These are phyloP conservation scores for Patagioenas fasciata DNA, from an alignment of 2,113 vertebrate genomes.

Conservation along the genomic window DNA sequence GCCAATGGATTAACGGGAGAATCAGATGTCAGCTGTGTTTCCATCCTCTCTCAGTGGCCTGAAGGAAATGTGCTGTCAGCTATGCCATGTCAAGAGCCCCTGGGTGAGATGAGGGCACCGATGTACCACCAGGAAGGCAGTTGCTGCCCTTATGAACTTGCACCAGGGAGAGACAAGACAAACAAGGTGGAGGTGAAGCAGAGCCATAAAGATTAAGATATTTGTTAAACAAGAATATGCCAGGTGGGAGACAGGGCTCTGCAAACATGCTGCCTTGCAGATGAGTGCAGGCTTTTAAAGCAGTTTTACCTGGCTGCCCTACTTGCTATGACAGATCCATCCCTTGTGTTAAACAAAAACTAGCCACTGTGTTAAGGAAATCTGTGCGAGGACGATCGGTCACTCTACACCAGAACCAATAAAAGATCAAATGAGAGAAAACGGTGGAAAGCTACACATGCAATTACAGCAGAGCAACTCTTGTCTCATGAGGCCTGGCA, in stretches of 20 bases:
- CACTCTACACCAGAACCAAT: neutral
- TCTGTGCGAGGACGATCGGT: neutral
- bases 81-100: neutral
- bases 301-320: neutral
- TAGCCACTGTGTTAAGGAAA: neutral
- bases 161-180: neutral
- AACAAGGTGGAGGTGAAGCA: neutral
- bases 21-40: slow-evolving; percentile 1
- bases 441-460: neutral
- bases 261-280: neutral
- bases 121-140: neutral
- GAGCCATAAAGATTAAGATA: neutral
- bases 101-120: neutral
- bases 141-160: neutral
- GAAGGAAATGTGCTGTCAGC: neutral
- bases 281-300: neutral
- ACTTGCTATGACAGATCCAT: neutral
- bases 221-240: neutral
- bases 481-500: neutral
- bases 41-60: neutral
- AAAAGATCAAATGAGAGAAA: neutral
- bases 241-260: neutral
- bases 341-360: neutral
- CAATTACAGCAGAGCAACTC: neutral
- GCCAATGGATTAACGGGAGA: neutral